Base-by-base conservation (phyloP, 1,140 invertebrate species). In the Drosophila nikananu region DNA sequence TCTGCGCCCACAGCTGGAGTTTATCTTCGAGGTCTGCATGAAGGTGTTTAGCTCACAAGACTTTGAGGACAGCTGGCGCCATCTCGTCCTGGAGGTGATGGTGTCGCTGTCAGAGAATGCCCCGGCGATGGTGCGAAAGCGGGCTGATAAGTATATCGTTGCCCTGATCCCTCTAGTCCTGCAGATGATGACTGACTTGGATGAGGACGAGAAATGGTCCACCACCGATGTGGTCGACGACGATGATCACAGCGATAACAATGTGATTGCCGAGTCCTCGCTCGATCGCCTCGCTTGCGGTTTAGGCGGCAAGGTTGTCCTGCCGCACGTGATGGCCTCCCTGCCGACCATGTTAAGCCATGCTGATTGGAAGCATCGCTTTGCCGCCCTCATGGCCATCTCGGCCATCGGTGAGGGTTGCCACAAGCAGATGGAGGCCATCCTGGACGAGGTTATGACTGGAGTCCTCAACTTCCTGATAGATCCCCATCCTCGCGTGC, bases 351-450 rank as follows among this genome's bases (percentile, higher is more conserved):
- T 99, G 98, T 94, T 99, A 78, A 94, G 94, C n/a, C 97, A 96
- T 82, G 93, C 95, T 55, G 96, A 97, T 91, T 98, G 97, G 97
- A 96, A 96, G 81, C 96, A 96, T 72, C 95, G 99, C 27, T 97
- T 99, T 93, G 99, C 98, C 54, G 99, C 98, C 17, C 95, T 99
- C 21, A 99, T 99, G 98, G 99, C 99, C 6, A 96, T 99, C 25
- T 99, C 99, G 15, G 98, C 98, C 10, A 97, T 99, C 62, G 99
- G 99, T 1, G 99, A 99, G 95, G 99, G 99, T 17, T 99, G 98
- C 90, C 97, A 99, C 91, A 98, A 98, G 93, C 98, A 99, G 93
- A 99, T 99, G 99, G 98, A 99, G 93, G 94, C 95, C 44, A 96
- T 99, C 94, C 94, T 99, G 5, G 95, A 96, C 61, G 96, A 98